Percentiles rank a stretch among this genome's conserved stretches.
These are phyloP conservation scores for Syngnathus typhle DNA, from an alignment of 2,113 vertebrate species.

Conservation along the genomic window DNA sequence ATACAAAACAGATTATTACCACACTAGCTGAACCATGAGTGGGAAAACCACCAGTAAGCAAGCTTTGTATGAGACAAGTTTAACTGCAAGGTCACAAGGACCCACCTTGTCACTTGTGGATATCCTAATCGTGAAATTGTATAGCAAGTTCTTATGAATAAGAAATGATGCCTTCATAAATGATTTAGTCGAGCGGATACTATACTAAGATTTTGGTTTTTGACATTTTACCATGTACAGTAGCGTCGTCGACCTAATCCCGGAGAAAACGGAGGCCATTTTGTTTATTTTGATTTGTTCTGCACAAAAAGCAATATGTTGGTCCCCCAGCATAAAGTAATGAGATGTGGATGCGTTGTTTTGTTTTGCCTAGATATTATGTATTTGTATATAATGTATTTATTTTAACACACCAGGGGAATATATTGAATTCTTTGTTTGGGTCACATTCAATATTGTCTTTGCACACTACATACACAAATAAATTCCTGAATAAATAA, in stretches of 20 bases:
- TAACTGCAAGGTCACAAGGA: too few relatives aligned
- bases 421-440: background rate
- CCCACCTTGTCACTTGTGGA: too few relatives aligned
- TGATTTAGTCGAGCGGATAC: too few relatives aligned
- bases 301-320: slow-evolving; percentile 42
- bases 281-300: slow-evolving; percentile 28
- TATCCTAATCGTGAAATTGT: too few relatives aligned
- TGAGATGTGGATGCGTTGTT: slow-evolving; percentile 14
- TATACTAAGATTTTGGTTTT: background rate
- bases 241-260: slow-evolving; percentile 48
- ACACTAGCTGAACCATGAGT: slow-evolving; percentile 64
- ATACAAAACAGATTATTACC: slow-evolving; percentile 74
- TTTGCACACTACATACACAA: background rate
- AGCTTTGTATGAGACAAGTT: too few relatives aligned
- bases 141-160: too few relatives aligned
- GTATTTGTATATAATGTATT: background rate
- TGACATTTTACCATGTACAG: slow-evolving; percentile 57
- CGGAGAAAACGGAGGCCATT: slow-evolving; percentile 13
- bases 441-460: background rate
- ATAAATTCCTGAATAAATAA: background rate
- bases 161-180: too few relatives aligned
- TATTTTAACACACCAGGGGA: background rate
- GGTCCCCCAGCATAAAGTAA: slow-evolving; percentile 18
- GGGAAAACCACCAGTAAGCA: slow-evolving; percentile 43
- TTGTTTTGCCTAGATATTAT: background rate